These are phyloP conservation scores for Polypedilum vanderplanki DNA, from an alignment of 1,140 invertebrate genomes.

Conservation along the genomic window DNA sequence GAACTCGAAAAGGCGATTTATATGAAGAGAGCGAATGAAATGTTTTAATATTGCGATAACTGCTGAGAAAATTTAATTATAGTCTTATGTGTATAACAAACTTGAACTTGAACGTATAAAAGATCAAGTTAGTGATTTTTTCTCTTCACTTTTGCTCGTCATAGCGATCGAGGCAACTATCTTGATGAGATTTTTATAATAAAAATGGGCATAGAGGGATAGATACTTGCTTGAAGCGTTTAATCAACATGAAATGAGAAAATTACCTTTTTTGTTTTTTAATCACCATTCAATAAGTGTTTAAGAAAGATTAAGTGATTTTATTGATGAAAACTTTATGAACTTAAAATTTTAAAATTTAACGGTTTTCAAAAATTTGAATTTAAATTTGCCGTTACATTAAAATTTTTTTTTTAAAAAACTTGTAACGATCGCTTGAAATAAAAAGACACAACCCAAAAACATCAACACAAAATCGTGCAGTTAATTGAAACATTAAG, in stretches of 20 bases:
- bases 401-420: not conserved
- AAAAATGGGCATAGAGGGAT: too few species aligned
- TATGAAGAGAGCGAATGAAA: not conserved
- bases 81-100: not conserved
- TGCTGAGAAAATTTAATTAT: not conserved
- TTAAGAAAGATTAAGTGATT: too few species aligned
- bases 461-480: not conserved
- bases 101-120: not conserved
- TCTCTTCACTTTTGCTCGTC: too few species aligned
- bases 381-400: not conserved
- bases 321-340: too few species aligned
- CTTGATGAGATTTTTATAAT: too few species aligned
- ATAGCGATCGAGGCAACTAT: too few species aligned
- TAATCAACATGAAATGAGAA: too few species aligned
- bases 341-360: too few species aligned
- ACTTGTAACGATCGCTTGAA: not conserved
- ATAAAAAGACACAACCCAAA: not conserved
- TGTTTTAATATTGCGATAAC: not conserved
- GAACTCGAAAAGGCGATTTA: not conserved
- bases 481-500: not conserved
- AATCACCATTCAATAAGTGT: too few species aligned
- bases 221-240: too few species aligned
- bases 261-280: too few species aligned
- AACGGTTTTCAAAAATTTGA: not conserved
- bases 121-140: not conserved